These are phyloP conservation scores for Acipenser oxyrinchus DNA, from an alignment of 2,797 vertebrate species.

Conservation along the genomic window DNA sequence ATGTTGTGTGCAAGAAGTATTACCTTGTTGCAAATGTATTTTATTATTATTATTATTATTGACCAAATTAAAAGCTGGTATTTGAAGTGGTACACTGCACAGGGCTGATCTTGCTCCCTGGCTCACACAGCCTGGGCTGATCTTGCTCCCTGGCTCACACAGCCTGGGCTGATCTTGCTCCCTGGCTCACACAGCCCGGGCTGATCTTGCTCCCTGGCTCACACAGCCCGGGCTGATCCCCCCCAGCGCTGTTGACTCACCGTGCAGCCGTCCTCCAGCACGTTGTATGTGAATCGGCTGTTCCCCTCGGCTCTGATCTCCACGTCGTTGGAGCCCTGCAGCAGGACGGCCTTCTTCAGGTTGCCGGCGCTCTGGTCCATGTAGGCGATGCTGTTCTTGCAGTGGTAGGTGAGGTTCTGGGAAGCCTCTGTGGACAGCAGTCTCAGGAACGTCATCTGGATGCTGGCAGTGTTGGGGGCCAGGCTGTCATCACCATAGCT, in stretches of 20 bases:
- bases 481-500: constrained; percentile 82
- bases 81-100: too few relatives aligned
- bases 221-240: too few relatives aligned
- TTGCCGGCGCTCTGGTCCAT: constrained; percentile 82
- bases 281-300: constrained; percentile 89
- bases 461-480: constrained; percentile 66
- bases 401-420: constrained; percentile 96
- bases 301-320: constrained; percentile 94
- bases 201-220: too few relatives aligned
- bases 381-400: constrained; percentile 95
- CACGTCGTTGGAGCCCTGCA: constrained; percentile 91
- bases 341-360: constrained; percentile 87
- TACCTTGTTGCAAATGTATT: too few relatives aligned
- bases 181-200: too few relatives aligned
- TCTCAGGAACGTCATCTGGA: constrained; percentile 93
- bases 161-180: too few relatives aligned
- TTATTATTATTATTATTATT: too few relatives aligned
- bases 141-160: too few relatives aligned
- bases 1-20: too few relatives aligned
- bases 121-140: too few relatives aligned
- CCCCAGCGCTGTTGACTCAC: constrained; percentile 44
- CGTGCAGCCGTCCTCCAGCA: constrained; percentile 90
- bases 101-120: too few relatives aligned
- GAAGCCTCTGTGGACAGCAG: constrained; percentile 86
- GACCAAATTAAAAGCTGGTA: too few relatives aligned